Conservation (phyloP, 2,888 invertebrate species). For the Platycnemis pennipes region DNA sequence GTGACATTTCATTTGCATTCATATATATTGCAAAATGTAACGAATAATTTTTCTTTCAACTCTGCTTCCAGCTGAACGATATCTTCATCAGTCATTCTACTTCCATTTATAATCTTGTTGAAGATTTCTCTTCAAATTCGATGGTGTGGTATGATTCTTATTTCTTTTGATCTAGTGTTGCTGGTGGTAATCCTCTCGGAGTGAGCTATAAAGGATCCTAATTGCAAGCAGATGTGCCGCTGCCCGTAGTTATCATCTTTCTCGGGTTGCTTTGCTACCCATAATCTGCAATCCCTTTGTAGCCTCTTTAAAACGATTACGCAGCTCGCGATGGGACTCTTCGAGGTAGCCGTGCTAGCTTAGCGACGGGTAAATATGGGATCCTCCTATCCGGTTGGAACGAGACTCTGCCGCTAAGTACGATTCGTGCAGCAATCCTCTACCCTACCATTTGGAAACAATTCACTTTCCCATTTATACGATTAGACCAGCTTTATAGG, state of each 20-base stretch:
- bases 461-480: conserved; percentile 8
- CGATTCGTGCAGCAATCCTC: background rate
- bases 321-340: background rate
- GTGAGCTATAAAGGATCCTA: background rate
- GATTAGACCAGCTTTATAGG: background rate
- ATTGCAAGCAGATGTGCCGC: background rate
- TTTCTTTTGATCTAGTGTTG: background rate
- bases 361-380: background rate
- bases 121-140: background rate
- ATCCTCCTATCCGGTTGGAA: background rate
- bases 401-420: background rate
- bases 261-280: background rate
- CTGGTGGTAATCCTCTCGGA: background rate
- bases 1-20: too few relatives aligned
- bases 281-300: background rate
- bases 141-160: background rate
- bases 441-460: background rate
- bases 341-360: background rate
- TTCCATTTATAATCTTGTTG: background rate
- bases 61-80: too few relatives aligned
- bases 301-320: background rate
- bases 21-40: too few relatives aligned
- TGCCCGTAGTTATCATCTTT: background rate
- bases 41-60: too few relatives aligned
- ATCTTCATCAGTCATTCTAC: background rate